Base-by-base conservation (phyloP, 37 sponge, comb jelly and placozoan genomes). In the Crambe crambe region DNA sequence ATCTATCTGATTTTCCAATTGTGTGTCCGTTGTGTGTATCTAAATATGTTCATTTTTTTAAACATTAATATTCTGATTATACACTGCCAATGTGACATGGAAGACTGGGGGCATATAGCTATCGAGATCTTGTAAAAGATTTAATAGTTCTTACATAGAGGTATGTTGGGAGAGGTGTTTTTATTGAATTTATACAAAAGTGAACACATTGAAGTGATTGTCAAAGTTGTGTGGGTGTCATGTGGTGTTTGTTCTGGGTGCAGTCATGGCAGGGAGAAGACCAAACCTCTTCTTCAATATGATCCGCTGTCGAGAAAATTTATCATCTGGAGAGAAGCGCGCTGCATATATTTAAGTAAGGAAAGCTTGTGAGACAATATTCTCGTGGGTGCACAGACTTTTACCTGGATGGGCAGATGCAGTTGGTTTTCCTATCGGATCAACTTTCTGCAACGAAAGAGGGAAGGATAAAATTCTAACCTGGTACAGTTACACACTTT, bases 371-470 rank as follows among this genome's bases (percentile, higher is more conserved):
- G 4, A 26, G 21, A 21, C 17, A 25, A 60, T 26, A 60, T 5
- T 26, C 29, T 21, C 72, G 6, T 43, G 40, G 26, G 3, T 56
- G 0, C 58, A 58, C 5, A 62, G 22, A 35, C 6, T 68, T 37
- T 26, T 77, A 95, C 96, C 96, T 69, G 99, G 99, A 66, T 99
- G 99, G 30, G 99, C 99, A 35, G 99, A 99, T 6, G 78, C 25
- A 0, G 99, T 99, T 0, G 99, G 97, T 62, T 83, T 91, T 2
- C 95, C 97, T 15, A 23, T 17, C 59, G 95, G 82, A 70, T 72
- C 80, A 22, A 83, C 31, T 85, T 97, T 95, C 94, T 93, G 74
- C 30, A 38, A 30, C 26, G 9, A 76, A 42, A 51, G 37, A 60
- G 35, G 10, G 21, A 36, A 59, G n/a, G 42, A 73, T 73, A 54